Evolutionary conservation across 2,888 invertebrate species (phyloP), one percentile per base, ranked within the genome.

Genomic region (Chaetogeoica ovagalla): DNA sequence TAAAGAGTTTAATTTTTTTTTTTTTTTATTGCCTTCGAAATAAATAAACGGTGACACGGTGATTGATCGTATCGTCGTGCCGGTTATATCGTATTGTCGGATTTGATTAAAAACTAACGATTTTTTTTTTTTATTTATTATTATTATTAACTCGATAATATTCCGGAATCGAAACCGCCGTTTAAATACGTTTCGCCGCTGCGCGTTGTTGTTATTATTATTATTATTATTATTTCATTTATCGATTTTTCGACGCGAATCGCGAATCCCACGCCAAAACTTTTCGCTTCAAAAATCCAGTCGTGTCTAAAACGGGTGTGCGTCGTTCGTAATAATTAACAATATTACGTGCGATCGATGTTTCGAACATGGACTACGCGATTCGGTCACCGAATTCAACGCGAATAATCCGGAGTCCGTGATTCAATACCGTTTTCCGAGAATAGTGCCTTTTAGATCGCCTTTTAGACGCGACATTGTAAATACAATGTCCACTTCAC

Each of bases 41-140:
- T 71, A 71, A 77, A 77, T 43, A 69, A 77, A 60, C 68, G 57
- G 57, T 79, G 79, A 71, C 79, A 79, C 63, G 62, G 63, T 71
- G 79, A 79, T 79, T 79, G 79, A 79, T 79, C 71, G n/a, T 48
- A 15, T 71, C 23, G 68, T 71, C 23, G 68, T 70, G 63, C 65
- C 71, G 57, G 70, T 71, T 15, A 37, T 62, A 43, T 63, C 62
- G 43, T 43, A 62, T 79, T 55, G 69, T 79, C 71, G 79, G 39
- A 79, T 79, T 79, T 71, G 70, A 79, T 79, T 79, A 79, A 79
- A 77, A 79, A 70, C 11, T 63, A 55, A 43, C 11, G 62, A 17
- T 71, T 71, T 79, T 52, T 65, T 63, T 73, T 23, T 52, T 69
- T 39, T 8, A 19, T n/a, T n/a, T n/a, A n/a, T 55, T 55, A 9